These are phyloP conservation scores for Seriola rivoliana DNA, from an alignment of 2,113 vertebrate genomes.

Conservation along the genomic window DNA sequence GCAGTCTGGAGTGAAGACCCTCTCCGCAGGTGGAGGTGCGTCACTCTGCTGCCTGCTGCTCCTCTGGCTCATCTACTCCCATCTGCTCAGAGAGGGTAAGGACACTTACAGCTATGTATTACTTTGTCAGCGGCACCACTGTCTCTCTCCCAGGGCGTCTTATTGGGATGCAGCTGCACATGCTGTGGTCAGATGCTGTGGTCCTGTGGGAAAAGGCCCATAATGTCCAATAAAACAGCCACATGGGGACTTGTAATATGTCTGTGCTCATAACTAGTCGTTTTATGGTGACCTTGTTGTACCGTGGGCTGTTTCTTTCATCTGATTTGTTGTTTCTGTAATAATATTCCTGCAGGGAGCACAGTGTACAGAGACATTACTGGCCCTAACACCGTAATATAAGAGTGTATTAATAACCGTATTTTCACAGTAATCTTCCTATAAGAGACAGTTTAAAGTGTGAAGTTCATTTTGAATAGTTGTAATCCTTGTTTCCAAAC, in stretches of 20 bases:
- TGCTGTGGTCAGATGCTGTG: constrained; percentile 37
- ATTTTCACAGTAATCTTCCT: background rate
- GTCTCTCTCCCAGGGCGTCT: constrained; percentile 48
- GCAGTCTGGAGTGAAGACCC: constrained; percentile 87
- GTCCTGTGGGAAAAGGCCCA: constrained; percentile 5
- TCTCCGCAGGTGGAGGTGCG: constrained; percentile 87
- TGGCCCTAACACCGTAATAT: background rate
- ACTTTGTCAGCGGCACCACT: constrained; percentile 47
- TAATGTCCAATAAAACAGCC: constrained; percentile 20
- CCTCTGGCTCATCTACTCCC: constrained; percentile 88
- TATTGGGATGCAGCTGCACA: constrained; percentile 60
- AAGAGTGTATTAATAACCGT: background rate
- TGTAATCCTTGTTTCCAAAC: constrained; percentile 7
- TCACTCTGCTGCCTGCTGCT: constrained; percentile 89
- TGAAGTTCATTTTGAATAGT: background rate
- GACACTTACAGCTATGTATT: constrained; percentile 49
- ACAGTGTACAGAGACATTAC: background rate
- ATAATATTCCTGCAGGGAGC: background rate
- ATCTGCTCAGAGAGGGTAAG: constrained; percentile 89
- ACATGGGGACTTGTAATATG: constrained; percentile 11
- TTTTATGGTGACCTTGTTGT: constrained; percentile 53
- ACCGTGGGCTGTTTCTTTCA: background rate
- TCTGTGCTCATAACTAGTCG: constrained; percentile 14
- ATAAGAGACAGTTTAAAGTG: background rate
- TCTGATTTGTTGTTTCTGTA: background rate